phyloP scores from a whole-genome alignment of 2,113 vertebrate genomes.

The human region GRCh38 chr1:11705501-11706000 shows the following conservation, averaged over 20 bases:
- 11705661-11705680: background rate
- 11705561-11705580: background rate
- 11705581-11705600: background rate
- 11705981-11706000: accelerated
- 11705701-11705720: accelerated
- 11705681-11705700: background rate
- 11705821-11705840: background rate
- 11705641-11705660: background rate
- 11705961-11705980: accelerated
- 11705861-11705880: background rate
- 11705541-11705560: background rate
- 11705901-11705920: background rate
- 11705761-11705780: accelerated
- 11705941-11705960: background rate
- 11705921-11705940: background rate
- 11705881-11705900: background rate
- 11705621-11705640: background rate
- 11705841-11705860: background rate
- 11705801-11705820: background rate
- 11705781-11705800: background rate
- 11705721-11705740: accelerated
- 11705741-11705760: accelerated
- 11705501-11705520: background rate
- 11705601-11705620: background rate
- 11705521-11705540: background rate